Conservation (phyloP, 2,888 invertebrate genomes). For the Andrena dorsata region DNA sequence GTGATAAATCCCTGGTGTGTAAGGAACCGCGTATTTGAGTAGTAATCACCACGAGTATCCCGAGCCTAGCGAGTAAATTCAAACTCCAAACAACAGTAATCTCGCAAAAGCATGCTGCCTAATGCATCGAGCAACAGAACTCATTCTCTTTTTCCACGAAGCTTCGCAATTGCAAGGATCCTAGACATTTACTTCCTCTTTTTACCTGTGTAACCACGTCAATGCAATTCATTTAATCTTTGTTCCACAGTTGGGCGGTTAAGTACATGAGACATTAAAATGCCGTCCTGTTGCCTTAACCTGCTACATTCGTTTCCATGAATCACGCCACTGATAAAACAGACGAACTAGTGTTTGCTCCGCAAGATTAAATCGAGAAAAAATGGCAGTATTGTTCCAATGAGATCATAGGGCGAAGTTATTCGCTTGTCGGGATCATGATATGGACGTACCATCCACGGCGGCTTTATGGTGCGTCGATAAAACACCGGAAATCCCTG, state of each 20-base stretch:
- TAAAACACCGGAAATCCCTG: conserved; percentile 53
- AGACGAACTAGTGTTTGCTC: background rate
- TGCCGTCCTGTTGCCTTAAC: background rate
- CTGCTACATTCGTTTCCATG: background rate
- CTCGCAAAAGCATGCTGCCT: conserved; percentile 19
- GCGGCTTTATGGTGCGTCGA: conserved; percentile 42
- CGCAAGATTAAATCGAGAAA: background rate
- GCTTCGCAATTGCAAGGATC: background rate
- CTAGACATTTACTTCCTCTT: conserved; percentile 22
- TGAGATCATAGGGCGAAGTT: conserved; percentile 30
- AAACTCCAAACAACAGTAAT: conserved; percentile 16
- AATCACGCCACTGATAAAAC: conserved; percentile 1
- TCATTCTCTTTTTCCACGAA: conserved; percentile 10
- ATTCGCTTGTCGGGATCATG: conserved; percentile 28
- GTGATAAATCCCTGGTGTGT: background rate
- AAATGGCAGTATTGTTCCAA: background rate
- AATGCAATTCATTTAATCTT: background rate
- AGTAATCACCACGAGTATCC: background rate
- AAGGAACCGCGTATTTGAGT: background rate
- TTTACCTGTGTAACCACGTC: background rate
- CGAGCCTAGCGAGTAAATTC: conserved; percentile 18
- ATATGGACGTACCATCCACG: conserved; percentile 12
- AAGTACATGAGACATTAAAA: background rate
- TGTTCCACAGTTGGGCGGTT: background rate
- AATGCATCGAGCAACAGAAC: background rate